phyloP scores from a whole-genome alignment of 1,140 invertebrate species.

The Drosophila bipectinata region DNA sequence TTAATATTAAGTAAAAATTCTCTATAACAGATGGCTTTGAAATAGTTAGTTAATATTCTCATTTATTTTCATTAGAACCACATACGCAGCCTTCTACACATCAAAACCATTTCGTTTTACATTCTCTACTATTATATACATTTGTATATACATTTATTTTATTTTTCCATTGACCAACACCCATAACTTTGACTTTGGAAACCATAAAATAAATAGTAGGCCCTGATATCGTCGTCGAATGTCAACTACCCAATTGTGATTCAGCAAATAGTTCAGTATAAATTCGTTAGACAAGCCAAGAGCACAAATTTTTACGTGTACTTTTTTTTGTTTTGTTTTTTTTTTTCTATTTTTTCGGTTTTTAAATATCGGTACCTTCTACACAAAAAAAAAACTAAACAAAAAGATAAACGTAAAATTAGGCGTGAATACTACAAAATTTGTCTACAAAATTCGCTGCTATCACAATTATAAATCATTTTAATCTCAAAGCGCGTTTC shows the following conservation, averaged over 20 bases:
- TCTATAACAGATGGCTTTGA: too few relatives aligned
- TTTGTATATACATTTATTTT: background rate
- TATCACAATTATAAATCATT: background rate
- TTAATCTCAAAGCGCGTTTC: background rate
- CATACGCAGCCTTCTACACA: background rate
- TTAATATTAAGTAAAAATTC: too few relatives aligned
- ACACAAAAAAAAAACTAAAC: background rate
- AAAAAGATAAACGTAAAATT: background rate
- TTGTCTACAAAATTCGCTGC: background rate
- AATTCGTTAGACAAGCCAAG: background rate
- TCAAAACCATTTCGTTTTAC: background rate
- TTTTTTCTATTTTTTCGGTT: background rate
- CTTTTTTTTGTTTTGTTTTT: background rate
- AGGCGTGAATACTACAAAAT: background rate
- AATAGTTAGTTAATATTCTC: too few relatives aligned
- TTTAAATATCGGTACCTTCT: background rate
- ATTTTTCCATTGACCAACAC: too few relatives aligned
- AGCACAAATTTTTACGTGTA: constrained; percentile 1
- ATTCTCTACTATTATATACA: background rate
- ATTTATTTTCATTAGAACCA: background rate
- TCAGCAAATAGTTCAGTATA: background rate
- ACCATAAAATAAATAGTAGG: background rate
- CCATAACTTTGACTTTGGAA: too few relatives aligned
- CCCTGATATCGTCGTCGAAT: background rate
- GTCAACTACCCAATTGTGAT: background rate